Evolutionary conservation across 2,797 vertebrate species (phyloP).

Genomic region (Sciurus vulgaris): DNA sequence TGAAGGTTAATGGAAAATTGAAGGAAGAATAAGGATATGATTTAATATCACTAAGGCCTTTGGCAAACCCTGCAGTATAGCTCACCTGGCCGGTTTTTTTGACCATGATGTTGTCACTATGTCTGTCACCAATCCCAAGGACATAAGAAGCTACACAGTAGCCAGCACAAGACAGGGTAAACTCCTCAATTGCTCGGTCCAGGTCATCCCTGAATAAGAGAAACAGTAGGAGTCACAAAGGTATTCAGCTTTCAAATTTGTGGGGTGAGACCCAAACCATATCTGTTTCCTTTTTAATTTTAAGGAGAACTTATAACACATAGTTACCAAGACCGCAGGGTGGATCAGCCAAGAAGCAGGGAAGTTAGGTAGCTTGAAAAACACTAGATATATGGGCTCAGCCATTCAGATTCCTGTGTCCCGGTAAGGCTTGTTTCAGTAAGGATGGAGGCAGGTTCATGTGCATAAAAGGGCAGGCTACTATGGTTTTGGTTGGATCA

Average conservation of each 20-base stretch:
- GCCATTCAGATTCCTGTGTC: background rate
- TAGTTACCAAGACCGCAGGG: background rate
- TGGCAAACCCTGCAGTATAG: background rate
- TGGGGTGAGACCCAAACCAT: background rate
- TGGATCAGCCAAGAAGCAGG: background rate
- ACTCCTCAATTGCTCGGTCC: constrained; percentile 98
- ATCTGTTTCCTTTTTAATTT: background rate
- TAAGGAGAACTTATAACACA: background rate
- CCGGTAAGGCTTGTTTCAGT: background rate
- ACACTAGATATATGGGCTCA: background rate
- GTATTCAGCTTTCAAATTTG: background rate
- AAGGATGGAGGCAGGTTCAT: background rate
- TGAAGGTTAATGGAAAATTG: background rate
- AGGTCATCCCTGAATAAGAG: constrained; percentile 92
- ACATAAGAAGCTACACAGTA: constrained; percentile 99
- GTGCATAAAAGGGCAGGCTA: background rate
- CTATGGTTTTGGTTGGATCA: background rate
- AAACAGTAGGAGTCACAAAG: constrained; percentile 32
- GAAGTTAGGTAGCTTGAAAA: background rate
- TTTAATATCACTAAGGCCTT: background rate
- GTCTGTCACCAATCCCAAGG: constrained; percentile 98
- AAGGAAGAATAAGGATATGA: constrained; percentile 6
- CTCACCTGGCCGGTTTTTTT: constrained; percentile 97
- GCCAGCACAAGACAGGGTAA: constrained; percentile 98
- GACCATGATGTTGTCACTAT: constrained; percentile 99